Percentiles rank a stretch among this genome's conserved stretches.
phyloP scores from a whole-genome alignment of 2,797 vertebrate genomes.

The Anas georgica region DNA sequence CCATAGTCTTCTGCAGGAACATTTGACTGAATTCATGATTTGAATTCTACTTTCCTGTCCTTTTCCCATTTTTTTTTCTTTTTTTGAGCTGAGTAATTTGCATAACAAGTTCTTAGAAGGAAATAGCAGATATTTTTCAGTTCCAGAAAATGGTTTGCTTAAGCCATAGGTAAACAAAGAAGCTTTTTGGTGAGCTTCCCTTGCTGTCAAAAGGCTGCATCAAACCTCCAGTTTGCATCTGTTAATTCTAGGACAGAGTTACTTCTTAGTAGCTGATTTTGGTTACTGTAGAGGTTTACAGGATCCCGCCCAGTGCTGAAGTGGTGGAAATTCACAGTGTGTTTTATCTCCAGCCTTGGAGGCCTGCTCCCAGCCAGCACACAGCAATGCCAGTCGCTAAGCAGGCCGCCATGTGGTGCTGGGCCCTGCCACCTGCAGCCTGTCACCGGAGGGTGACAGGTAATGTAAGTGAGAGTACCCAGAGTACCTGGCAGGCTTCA shows the following conservation, averaged over 20 bases:
- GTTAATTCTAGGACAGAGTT: conserved; percentile 14
- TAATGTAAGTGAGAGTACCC: conserved; percentile 13
- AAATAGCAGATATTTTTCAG: neutral
- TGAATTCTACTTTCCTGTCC: neutral
- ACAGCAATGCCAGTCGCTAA: conserved; percentile 82
- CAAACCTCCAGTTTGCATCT: neutral
- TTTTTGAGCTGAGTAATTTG: neutral
- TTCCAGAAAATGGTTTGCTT: neutral
- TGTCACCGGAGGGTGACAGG: neutral
- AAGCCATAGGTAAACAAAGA: neutral
- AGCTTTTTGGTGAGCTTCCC: neutral
- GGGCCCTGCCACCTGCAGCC: conserved; percentile 73
- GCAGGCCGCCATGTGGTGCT: conserved; percentile 78
- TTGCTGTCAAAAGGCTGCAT: neutral
- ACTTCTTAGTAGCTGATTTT: conserved; percentile 1
- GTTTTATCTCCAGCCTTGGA: conserved; percentile 65
- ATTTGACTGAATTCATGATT: neutral
- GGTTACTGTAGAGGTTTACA: neutral
- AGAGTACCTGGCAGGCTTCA: conserved; percentile 10
- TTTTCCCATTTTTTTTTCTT: neutral
- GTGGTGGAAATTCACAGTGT: conserved; percentile 65
- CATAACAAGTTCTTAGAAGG: conserved; percentile 28
- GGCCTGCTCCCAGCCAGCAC: conserved; percentile 76
- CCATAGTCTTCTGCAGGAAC: neutral
- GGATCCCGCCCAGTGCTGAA: conserved; percentile 35